Percentiles rank a stretch among this genome's conserved stretches.
Conservation (phyloP, 2,888 invertebrate species). For the Hypomecis atomaria region DNA sequence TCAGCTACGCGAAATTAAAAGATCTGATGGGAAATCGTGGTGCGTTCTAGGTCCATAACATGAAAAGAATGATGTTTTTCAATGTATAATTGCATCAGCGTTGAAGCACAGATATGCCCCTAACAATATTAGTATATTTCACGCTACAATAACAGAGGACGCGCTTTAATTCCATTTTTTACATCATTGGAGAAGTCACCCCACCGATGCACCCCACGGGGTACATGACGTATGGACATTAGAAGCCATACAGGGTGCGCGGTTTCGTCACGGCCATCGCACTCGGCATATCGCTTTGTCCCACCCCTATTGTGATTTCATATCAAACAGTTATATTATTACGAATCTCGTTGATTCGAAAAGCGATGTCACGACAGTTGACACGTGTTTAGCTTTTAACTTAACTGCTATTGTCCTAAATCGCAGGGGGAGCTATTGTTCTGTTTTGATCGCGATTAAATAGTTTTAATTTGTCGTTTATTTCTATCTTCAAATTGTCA, state of each 20-base stretch:
- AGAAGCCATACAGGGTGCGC: conserved; percentile 61
- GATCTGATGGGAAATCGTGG: too few relatives aligned
- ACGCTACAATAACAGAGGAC: conserved; percentile 65
- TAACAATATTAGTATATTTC: conserved; percentile 73
- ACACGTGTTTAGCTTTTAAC: conserved; percentile 81
- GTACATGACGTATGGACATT: conserved; percentile 48
- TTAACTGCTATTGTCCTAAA: conserved; percentile 73
- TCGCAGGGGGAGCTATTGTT: conserved; percentile 64
- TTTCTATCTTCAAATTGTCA: conserved; percentile 9
- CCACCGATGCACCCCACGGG: conserved; percentile 37
- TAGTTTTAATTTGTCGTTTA: conserved; percentile 37
- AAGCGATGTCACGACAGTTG: conserved; percentile 74
- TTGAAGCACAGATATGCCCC: conserved; percentile 47
- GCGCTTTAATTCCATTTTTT: conserved; percentile 74
- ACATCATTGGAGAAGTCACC: conserved; percentile 61
- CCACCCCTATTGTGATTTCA: conserved; percentile 64
- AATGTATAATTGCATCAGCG: conserved; percentile 12
- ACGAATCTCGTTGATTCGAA: conserved; percentile 69
- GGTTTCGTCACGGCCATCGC: conserved; percentile 71
- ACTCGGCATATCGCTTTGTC: conserved; percentile 49
- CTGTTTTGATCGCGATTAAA: conserved; percentile 40
- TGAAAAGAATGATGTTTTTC: neutral
- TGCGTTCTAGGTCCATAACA: too few relatives aligned
- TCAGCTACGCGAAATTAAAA: too few relatives aligned
- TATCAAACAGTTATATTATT: conserved; percentile 76